Conservation (phyloP, 92 coral and sea anemone species). For the Pocillopora grandis region DNA sequence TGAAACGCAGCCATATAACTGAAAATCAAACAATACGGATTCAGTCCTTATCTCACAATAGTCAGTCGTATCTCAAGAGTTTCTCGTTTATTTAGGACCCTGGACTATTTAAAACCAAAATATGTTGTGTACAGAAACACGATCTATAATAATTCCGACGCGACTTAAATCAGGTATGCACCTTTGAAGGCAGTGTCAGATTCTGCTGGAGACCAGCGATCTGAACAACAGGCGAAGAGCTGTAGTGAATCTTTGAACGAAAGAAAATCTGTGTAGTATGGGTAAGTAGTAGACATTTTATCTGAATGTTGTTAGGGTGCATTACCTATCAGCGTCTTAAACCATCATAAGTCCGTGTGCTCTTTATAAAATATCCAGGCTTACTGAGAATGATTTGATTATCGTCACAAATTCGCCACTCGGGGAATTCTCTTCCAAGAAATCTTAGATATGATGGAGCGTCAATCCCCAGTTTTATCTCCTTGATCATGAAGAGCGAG, state of each 20-base stretch:
- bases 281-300: neutral
- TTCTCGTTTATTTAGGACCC: constrained; percentile 10
- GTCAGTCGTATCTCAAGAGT: constrained; percentile 4
- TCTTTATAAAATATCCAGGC: too few species aligned
- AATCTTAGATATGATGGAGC: too few species aligned
- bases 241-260: neutral
- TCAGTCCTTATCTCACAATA: neutral
- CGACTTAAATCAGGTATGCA: constrained; percentile 10
- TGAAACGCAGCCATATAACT: neutral
- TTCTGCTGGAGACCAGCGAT: neutral
- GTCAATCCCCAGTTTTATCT: too few species aligned
- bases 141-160: constrained; percentile 11
- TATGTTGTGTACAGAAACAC: constrained; percentile 38
- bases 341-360: too few species aligned
- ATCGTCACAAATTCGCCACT: too few species aligned
- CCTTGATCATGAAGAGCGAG: neutral
- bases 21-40: neutral
- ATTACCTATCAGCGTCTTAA: too few species aligned
- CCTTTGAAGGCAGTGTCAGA: constrained; percentile 6
- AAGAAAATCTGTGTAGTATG: neutral
- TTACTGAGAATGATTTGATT: too few species aligned
- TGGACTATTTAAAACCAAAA: constrained; percentile 17
- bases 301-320: too few species aligned
- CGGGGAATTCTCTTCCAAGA: too few species aligned
- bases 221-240: neutral